phyloP scores from a whole-genome alignment of 2,797 vertebrate species.

The Fringilla coelebs region DNA sequence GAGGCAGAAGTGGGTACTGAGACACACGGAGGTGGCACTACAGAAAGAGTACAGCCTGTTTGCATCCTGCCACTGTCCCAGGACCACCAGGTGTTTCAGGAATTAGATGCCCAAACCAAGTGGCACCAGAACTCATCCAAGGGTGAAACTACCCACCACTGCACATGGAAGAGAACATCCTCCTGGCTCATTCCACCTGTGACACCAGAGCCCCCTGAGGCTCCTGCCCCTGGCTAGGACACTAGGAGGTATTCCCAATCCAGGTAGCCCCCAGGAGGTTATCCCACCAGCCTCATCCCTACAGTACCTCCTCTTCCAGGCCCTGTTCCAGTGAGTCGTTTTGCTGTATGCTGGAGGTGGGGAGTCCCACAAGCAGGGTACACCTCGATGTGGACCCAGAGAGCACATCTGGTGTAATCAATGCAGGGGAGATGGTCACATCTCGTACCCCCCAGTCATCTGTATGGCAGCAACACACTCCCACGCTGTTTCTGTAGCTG shows the following conservation, averaged over 20 bases:
- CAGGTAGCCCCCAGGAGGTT: accelerated
- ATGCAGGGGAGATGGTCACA: background rate
- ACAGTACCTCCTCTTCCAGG: background rate
- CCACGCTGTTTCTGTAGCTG: background rate
- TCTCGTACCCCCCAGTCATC: accelerated
- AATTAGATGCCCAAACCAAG: background rate
- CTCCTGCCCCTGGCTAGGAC: background rate
- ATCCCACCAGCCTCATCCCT: background rate
- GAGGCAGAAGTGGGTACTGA: background rate
- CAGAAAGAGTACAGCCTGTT: background rate
- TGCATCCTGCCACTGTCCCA: background rate
- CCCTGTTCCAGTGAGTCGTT: background rate
- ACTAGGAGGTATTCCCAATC: background rate
- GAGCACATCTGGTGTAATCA: background rate
- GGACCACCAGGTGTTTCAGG: background rate
- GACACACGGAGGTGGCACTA: background rate
- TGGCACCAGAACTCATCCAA: background rate
- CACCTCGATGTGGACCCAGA: background rate
- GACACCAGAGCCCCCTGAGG: background rate
- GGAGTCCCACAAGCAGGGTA: background rate
- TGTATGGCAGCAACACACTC: accelerated
- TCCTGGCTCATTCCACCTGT: background rate
- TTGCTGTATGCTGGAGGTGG: background rate
- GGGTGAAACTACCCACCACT: accelerated
- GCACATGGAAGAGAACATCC: background rate